phyloP scores from a whole-genome alignment of 2,888 invertebrate species.

The Thelaira solivaga region DNA sequence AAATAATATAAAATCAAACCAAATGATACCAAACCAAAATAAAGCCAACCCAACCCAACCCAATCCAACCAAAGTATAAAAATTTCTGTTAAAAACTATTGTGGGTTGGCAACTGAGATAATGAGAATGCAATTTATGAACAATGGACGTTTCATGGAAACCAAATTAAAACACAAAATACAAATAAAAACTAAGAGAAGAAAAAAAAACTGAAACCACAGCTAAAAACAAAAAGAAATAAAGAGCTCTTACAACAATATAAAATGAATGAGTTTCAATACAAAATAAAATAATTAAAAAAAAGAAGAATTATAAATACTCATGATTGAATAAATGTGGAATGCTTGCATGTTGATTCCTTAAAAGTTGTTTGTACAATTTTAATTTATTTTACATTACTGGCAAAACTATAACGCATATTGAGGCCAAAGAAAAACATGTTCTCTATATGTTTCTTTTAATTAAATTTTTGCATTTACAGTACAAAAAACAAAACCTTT shows the following conservation, averaged over 20 bases:
- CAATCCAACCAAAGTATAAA: slow-evolving; percentile 27
- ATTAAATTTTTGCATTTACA: no score
- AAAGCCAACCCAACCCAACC: slow-evolving; percentile 3
- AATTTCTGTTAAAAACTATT: slow-evolving; percentile 27
- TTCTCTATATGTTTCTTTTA: no score
- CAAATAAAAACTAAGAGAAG: background rate
- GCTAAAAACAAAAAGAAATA: background rate
- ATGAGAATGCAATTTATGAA: slow-evolving; percentile 52
- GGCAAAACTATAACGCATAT: no score
- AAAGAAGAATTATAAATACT: background rate
- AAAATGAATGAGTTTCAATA: slow-evolving; percentile 14
- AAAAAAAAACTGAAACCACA: background rate
- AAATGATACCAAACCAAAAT: slow-evolving; percentile 12
- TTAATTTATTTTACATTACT: no score
- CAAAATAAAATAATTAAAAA: background rate
- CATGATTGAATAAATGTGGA: background rate
- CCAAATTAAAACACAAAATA: slow-evolving; percentile 18
- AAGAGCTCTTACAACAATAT: background rate
- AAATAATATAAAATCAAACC: slow-evolving; percentile 12
- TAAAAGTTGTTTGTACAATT: no score
- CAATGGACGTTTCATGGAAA: slow-evolving; percentile 47
- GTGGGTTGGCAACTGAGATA: slow-evolving; percentile 35
- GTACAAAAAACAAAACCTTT: no score
- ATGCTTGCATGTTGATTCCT: background rate
- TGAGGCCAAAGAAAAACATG: no score